Percentiles rank a stretch among this genome's conserved stretches.
Evolutionary conservation across 2,888 invertebrate genomes (phyloP).

Genomic region (Panopea generosa): DNA sequence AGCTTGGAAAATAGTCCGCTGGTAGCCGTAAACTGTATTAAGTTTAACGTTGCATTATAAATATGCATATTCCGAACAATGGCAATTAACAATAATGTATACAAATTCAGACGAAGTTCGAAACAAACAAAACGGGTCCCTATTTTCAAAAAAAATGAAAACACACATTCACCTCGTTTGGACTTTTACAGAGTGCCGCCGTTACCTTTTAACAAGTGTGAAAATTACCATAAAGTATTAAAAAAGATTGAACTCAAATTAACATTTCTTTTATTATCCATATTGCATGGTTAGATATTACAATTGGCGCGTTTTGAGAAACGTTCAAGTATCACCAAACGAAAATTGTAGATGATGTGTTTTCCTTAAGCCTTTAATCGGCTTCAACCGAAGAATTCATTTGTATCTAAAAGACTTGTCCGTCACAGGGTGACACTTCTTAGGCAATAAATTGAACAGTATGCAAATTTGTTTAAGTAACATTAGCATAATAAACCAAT

Average conservation of each 20-base stretch:
- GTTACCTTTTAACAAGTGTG: background rate
- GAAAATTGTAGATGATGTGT: slow-evolving; percentile 23
- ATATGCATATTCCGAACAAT: no score
- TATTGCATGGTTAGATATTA: slow-evolving; percentile 27
- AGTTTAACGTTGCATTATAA: no score
- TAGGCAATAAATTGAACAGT: slow-evolving; percentile 61
- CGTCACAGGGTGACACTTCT: slow-evolving; percentile 61
- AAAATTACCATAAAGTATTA: slow-evolving; percentile 7
- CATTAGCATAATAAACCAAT: slow-evolving; percentile 66
- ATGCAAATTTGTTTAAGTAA: slow-evolving; percentile 64
- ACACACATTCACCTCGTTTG: no score
- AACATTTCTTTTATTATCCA: slow-evolving; percentile 28
- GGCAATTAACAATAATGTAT: no score
- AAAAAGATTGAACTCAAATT: slow-evolving; percentile 8
- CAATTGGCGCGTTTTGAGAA: slow-evolving; percentile 33
- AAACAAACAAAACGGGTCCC: no score
- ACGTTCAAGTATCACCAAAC: slow-evolving; percentile 52
- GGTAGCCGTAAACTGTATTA: no score
- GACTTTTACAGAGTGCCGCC: background rate
- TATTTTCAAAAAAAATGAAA: no score
- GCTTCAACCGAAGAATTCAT: slow-evolving; percentile 44
- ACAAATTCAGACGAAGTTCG: no score
- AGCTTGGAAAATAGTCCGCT: no score
- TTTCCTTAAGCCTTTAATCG: slow-evolving; percentile 31
- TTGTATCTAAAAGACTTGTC: slow-evolving; percentile 55